Base-by-base conservation (phyloP, 2,888 invertebrate genomes). In the Ctenicera cuprea region DNA sequence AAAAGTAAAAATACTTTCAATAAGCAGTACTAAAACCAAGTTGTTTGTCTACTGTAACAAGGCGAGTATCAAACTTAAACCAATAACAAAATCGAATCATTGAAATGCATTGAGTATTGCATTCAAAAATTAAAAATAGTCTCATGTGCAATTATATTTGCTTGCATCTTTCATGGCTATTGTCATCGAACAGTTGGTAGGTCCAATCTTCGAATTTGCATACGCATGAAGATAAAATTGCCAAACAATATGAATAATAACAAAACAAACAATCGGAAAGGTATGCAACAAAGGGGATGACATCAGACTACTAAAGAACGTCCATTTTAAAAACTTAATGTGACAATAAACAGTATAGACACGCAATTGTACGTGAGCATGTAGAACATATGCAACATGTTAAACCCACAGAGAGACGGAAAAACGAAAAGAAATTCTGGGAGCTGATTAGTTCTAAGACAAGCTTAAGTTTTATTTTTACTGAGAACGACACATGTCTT, bases 301-400 rank as follows among this genome's bases (percentile, higher is more conserved):
- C 71, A 71, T 67, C 68, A 59, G 71, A 64, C 57, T 62, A 71
- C 61, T 48, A 66, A 76, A 71, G 61, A 69, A 77, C 65, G 71
- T 74, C 72, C 52, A 73, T 73, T 71, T 73, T 73, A 76, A 78
- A 73, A 77, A 71, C 73, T 52, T 75, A 77, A 77, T 79, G 73
- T 65, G 76, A 77, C 76, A 77, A 77, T 79, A 73, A 76, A 67
- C 74, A 79, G 75, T 74, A 73, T 64, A 69, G 73, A 72, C 80
- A 80, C 80, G 80, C 73, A 71, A 74, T 68, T 64, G 76, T 80
- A 81, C 81, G 80, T 81, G 81, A 76, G 72, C 73, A 78, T 80
- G 76, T 72, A 75, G 70, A 64, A 75, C 67, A 74, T 74, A 77
- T 61, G 59, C 66, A 54, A 68, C 63, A 73, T 68, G 63, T 54